phyloP scores from a whole-genome alignment of 2,888 invertebrate genomes.

The Apantesis nais region DNA sequence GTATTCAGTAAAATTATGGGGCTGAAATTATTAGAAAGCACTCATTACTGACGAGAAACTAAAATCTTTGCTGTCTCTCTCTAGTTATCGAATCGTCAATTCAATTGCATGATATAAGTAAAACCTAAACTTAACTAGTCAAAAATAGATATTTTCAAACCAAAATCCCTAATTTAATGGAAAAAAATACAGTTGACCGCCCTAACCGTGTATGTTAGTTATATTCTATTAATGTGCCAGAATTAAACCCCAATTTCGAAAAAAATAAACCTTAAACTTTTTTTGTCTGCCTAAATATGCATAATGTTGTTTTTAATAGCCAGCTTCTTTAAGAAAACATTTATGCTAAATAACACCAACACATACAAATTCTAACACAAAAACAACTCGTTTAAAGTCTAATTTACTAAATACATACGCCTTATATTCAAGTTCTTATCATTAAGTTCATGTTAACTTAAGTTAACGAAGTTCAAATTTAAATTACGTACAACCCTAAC shows the following conservation, averaged over 20 bases:
- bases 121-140: no score
- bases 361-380: neutral
- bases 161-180: no score
- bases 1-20: neutral
- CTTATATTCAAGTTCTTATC: neutral
- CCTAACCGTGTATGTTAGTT: no score
- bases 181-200: no score
- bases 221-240: no score
- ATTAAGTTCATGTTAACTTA: neutral
- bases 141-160: no score
- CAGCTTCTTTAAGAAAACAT: neutral
- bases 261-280: no score
- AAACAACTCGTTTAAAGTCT: neutral
- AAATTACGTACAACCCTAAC: slow-evolving; percentile 53
- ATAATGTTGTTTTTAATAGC: no score
- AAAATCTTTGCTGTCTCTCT: neutral
- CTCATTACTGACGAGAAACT: neutral
- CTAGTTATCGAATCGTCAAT: neutral
- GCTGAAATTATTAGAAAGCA: neutral
- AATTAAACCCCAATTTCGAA: no score
- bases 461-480: slow-evolving; percentile 34
- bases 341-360: neutral
- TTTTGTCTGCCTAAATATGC: no score
- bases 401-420: neutral
- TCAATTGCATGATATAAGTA: neutral